Base-by-base conservation (phyloP, 2,888 invertebrate genomes). In the Andrena trimmerana region DNA sequence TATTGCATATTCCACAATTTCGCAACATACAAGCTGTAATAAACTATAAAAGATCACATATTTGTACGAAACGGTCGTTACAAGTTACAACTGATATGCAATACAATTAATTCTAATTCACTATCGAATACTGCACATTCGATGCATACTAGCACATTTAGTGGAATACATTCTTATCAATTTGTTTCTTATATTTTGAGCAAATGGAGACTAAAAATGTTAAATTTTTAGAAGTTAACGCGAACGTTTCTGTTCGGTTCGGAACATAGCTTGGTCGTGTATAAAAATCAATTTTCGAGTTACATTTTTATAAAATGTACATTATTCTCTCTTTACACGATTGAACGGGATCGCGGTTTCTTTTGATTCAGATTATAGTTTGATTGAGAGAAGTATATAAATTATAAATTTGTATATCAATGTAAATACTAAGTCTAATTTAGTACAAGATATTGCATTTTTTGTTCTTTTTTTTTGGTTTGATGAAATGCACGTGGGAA, bases 401-500 rank as follows among this genome's bases (percentile, higher is more conserved):
- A 60, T 60, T 70, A 65, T 66, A 80, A 70, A 67, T 80, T 59
- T 16, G 29, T 66, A 73, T 74, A 60, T 70, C n/a, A 31, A 67
- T 80, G 79, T 62, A 78, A 80, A 78, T 62, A 66, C 79, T 78
- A 80, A 78, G 52, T 62, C 78, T 66, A 78, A 78, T 78, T 79
- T 71, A 54, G 52, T 71, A 71, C 52, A 78, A 67, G 54, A 71
- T 78, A 80, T 71, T 78, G 79, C 79, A 78, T 78, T 80, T 79
- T 42, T 16, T 1, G 4, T 42, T 16, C 0, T 71, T 42, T 42
- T 20, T 20, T 20, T 42, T 71, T 54, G 33, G 33, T 66, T 71
- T 27, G 33, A 62, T 71, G 80, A 80, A 80, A 80, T 80, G 79
- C 80, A 71, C 33, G 66, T 67, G 79, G 79, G 80, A 71, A 60